Evolutionary conservation across 2,888 invertebrate species (phyloP).

Genomic region (Amiota mariae): DNA sequence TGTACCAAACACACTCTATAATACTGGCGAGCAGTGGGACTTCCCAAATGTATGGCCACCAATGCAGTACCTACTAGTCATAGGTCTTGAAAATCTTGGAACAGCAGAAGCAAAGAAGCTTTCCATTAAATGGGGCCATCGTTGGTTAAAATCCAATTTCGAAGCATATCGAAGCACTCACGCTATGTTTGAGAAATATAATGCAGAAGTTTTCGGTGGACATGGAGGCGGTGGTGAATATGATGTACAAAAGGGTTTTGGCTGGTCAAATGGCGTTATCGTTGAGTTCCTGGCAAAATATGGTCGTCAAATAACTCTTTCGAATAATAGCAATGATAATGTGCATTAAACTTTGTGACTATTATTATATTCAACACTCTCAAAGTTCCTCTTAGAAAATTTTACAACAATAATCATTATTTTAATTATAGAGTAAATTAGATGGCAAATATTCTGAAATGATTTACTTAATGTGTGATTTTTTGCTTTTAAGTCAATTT

Average conservation of each 20-base stretch:
- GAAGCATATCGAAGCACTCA: constrained; percentile 81
- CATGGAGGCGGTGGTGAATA: constrained; percentile 94
- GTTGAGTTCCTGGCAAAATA: constrained; percentile 86
- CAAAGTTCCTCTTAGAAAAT: no score
- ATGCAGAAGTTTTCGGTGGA: constrained; percentile 77
- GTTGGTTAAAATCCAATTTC: constrained; percentile 88
- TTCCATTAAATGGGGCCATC: constrained; percentile 83
- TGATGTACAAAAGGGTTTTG: constrained; percentile 91
- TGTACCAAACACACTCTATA: constrained; percentile 84
- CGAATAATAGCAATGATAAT: constrained; percentile 56
- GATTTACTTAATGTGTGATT: no score
- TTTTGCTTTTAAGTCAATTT: no score
- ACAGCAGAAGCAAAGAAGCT: constrained; percentile 78
- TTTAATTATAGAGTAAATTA: no score
- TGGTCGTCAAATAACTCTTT: constrained; percentile 73
- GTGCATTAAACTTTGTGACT: constrained; percentile 42
- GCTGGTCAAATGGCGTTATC: constrained; percentile 94
- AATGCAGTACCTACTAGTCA: constrained; percentile 86
- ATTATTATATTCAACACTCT: no score
- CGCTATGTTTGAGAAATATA: constrained; percentile 89
- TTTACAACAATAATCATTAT: no score
- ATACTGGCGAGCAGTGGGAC: constrained; percentile 92
- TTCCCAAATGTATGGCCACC: constrained; percentile 97
- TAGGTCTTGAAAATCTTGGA: constrained; percentile 82
- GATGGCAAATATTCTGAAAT: no score